Percentiles rank a stretch among this genome's conserved stretches.
These are phyloP conservation scores for Gambusia yucatana DNA, from an alignment of 2,797 vertebrate genomes.

Conservation along the genomic window DNA sequence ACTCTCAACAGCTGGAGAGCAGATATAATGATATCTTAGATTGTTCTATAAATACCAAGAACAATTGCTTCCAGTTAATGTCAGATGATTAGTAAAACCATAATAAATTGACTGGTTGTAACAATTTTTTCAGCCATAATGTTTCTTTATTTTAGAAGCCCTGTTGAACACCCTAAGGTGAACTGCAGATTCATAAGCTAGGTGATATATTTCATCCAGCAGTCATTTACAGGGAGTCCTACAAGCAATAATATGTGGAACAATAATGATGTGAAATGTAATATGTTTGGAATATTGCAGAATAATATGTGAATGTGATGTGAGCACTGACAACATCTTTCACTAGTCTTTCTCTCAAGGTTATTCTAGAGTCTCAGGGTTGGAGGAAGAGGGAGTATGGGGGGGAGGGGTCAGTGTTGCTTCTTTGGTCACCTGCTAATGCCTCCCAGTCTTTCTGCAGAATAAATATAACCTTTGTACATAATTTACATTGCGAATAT, in stretches of 20 bases:
- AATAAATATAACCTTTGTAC: constrained; percentile 1
- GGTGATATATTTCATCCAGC: constrained; percentile 51
- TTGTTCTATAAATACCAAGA: constrained; percentile 87
- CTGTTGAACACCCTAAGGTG: constrained; percentile 38
- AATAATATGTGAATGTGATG: constrained; percentile 23
- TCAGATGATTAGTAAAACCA: constrained; percentile 77
- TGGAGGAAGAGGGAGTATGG: constrained; percentile 7
- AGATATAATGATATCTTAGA: constrained; percentile 83
- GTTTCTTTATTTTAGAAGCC: constrained; percentile 44
- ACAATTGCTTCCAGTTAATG: constrained; percentile 85
- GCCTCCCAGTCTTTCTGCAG: constrained; percentile 38
- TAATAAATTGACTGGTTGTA: constrained; percentile 63
- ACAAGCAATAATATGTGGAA: constrained; percentile 51
- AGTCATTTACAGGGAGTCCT: constrained; percentile 48
- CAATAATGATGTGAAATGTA: background rate
- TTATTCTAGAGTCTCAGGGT: constrained; percentile 30
- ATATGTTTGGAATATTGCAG: background rate
- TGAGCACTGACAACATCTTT: constrained; percentile 68
- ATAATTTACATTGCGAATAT: constrained; percentile 3
- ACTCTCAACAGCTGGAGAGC: constrained; percentile 81
- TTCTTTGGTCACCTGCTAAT: constrained; percentile 68
- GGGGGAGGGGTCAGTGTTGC: background rate
- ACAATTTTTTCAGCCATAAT: constrained; percentile 71
- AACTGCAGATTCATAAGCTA: constrained; percentile 30
- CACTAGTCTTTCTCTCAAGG: constrained; percentile 44